Evolutionary conservation across 2,888 invertebrate species (phyloP).

Genomic region (Pterostichus madidus): DNA sequence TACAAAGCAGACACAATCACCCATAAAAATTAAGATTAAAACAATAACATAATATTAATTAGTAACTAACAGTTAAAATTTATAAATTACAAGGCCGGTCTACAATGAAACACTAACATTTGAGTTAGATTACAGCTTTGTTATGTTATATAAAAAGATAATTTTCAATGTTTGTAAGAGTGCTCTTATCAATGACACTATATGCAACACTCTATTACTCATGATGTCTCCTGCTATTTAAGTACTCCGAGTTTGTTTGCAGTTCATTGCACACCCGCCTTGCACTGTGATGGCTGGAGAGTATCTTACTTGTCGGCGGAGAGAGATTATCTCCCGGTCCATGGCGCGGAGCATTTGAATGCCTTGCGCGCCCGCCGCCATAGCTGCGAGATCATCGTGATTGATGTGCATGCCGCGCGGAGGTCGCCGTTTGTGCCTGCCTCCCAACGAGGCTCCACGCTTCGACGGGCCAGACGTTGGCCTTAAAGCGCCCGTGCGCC

Average conservation of each 20-base stretch:
- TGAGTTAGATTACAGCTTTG: conserved; percentile 32
- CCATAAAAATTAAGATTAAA: conserved; percentile 32
- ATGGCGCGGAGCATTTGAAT: conserved; percentile 93
- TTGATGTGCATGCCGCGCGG: conserved; percentile 98
- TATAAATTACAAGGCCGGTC: conserved; percentile 63
- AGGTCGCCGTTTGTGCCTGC: conserved; percentile 88
- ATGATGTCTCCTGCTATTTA: not conserved
- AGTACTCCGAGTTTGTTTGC: not conserved
- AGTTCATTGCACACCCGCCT: conserved; percentile 61
- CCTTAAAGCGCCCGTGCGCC: conserved; percentile 89
- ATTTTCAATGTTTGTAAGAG: conserved; percentile 7
- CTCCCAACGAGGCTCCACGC: conserved; percentile 77
- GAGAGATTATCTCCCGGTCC: conserved; percentile 95
- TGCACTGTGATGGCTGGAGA: conserved; percentile 48
- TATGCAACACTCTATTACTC: conserved; percentile 59
- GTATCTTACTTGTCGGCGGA: conserved; percentile 95
- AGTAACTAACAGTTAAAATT: conserved; percentile 40
- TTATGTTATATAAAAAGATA: not conserved
- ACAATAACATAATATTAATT: conserved; percentile 24
- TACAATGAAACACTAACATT: conserved; percentile 59
- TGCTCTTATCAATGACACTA: conserved; percentile 53
- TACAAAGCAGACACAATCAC: conserved; percentile 29
- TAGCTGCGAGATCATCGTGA: conserved; percentile 96
- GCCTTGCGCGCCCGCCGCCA: conserved; percentile 88
- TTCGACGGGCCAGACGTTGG: conserved; percentile 87